Evolutionary conservation across 2,113 vertebrate species (phyloP).

Genomic region (Catharus fuscescens): DNA sequence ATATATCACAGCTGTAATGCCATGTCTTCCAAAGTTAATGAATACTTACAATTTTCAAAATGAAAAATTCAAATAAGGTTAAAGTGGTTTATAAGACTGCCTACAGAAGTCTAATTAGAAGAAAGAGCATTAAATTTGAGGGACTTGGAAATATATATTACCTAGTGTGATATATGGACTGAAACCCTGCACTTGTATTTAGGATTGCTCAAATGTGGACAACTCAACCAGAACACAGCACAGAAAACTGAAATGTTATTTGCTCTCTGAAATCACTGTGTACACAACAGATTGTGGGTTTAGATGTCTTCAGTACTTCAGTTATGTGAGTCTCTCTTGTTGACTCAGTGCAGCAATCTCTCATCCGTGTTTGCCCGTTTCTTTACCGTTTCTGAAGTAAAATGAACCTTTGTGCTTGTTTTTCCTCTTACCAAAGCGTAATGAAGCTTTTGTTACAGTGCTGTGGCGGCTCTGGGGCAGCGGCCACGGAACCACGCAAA

Average conservation of each 20-base stretch:
- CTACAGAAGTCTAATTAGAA: constrained; percentile 73
- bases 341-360: constrained; percentile 29
- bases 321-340: not conserved
- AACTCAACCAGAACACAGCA: not conserved
- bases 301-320: constrained; percentile 8
- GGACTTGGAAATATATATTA: constrained; percentile 62
- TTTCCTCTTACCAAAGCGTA: not conserved
- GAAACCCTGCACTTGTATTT: not conserved
- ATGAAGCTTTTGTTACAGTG: not conserved
- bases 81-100: constrained; percentile 72
- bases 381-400: not conserved
- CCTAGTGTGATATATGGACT: constrained; percentile 26
- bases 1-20: constrained; percentile 73
- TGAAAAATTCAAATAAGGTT: constrained; percentile 80
- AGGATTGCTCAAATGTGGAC: not conserved
- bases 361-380: not conserved
- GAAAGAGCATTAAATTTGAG: constrained; percentile 63
- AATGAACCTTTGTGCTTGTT: too few relatives aligned
- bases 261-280: constrained; percentile 46
- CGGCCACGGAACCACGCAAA: fast-evolving
- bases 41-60: constrained; percentile 78
- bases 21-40: constrained; percentile 76
- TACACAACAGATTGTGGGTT: constrained; percentile 43
- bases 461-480: not conserved
- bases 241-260: constrained; percentile 24